Conservation (phyloP, 2,888 invertebrate genomes). For the Halocaridina rubra region DNA sequence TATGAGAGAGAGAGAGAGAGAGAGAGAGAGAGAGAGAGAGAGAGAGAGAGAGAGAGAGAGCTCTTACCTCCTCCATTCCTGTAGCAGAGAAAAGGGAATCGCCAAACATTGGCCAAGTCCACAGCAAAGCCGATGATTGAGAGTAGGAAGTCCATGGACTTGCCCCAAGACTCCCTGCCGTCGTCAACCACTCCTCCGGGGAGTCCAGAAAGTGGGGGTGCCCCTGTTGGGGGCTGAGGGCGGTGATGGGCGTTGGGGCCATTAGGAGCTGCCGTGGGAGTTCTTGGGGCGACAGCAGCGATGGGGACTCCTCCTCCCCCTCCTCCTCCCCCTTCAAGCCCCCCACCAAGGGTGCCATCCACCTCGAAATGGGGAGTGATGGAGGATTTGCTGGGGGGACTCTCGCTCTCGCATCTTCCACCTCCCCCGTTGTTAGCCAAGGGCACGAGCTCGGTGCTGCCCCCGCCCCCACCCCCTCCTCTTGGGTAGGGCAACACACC, state of each 20-base stretch:
- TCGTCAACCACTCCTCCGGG: conserved; percentile 67
- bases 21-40: no score
- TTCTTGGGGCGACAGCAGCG: conserved; percentile 46
- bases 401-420: no score
- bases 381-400: not conserved
- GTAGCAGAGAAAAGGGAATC: conserved; percentile 95
- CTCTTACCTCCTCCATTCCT: conserved; percentile 88
- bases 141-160: conserved; percentile 95
- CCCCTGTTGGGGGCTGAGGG: not conserved
- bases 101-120: conserved; percentile 97
- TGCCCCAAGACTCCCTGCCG: conserved; percentile 90
- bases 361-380: not conserved
- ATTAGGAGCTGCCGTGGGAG: conserved; percentile 7
- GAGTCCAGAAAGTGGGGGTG: not conserved
- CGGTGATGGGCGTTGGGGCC: not conserved
- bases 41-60: no score
- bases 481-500: conserved; percentile 34
- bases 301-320: conserved; percentile 22
- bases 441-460: conserved; percentile 12
- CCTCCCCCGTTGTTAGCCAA: not conserved
- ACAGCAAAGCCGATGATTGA: conserved; percentile 98
- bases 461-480: no score
- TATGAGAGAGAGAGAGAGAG: no score
- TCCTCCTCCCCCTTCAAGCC: not conserved
- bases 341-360: conserved; percentile 22